These are phyloP conservation scores for Formicarius rufipectus DNA, from an alignment of 2,113 vertebrate genomes.

Conservation along the genomic window DNA sequence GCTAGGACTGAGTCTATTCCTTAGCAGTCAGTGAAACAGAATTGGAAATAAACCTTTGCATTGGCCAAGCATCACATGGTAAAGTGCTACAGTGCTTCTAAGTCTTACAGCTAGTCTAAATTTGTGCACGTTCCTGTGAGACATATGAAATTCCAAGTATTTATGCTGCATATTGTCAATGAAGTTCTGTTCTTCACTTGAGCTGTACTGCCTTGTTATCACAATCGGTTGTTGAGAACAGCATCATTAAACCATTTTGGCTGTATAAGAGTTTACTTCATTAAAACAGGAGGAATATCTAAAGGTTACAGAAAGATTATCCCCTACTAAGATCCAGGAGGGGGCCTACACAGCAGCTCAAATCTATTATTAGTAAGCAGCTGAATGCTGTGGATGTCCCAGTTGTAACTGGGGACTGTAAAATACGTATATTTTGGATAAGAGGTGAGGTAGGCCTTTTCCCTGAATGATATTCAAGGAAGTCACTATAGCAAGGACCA, in stretches of 20 bases:
- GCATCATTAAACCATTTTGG: neutral
- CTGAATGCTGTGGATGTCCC: fast-evolving
- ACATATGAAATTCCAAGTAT: no score
- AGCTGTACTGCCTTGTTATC: neutral
- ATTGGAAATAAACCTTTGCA: neutral
- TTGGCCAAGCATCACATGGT: fast-evolving
- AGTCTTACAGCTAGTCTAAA: no score
- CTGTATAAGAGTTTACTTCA: neutral
- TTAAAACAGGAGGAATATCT: fast-evolving
- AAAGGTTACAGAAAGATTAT: neutral
- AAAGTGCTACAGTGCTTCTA: fast-evolving
- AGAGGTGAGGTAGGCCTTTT: neutral
- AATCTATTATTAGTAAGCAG: neutral
- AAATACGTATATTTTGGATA: neutral
- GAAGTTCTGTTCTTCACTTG: neutral
- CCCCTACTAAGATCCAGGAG: neutral
- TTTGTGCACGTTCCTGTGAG: fast-evolving
- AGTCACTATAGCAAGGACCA: fast-evolving
- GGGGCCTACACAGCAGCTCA: neutral
- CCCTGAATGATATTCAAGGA: neutral
- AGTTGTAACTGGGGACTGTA: neutral
- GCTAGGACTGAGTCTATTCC: neutral
- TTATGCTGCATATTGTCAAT: fast-evolving
- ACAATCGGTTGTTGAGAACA: neutral
- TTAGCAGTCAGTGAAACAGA: no score